A percentile compares a stretch with the other conserved stretches of the same genome.
Conservation (phyloP, 2,113 vertebrate species). For the Pteropus alecto region DNA sequence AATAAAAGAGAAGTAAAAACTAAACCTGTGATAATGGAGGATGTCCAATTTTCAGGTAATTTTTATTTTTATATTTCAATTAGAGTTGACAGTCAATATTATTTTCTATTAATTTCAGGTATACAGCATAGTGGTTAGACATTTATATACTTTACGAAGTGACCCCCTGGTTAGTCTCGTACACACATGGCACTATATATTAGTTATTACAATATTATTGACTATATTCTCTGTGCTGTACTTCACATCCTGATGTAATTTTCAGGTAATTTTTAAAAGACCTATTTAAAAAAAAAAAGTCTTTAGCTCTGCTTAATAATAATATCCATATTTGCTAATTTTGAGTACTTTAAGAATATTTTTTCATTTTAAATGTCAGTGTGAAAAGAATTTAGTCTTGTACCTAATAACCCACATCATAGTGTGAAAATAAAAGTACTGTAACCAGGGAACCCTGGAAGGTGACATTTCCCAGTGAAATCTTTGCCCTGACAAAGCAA, state of each 20-base stretch:
- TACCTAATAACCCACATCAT: background rate
- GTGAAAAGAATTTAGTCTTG: background rate
- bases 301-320: background rate
- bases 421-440: background rate
- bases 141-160: too few relatives aligned
- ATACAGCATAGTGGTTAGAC: too few relatives aligned
- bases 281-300: background rate
- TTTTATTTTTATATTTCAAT: background rate
- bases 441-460: background rate
- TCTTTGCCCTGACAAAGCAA: background rate
- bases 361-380: slow-evolving; percentile 6
- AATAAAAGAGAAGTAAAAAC: background rate
- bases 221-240: too few relatives aligned
- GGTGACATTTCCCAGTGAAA: background rate
- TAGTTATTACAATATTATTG: too few relatives aligned
- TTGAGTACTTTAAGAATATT: background rate
- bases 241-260: too few relatives aligned
- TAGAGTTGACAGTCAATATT: too few relatives aligned
- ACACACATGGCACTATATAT: too few relatives aligned
- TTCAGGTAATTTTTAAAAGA: background rate
- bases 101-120: too few relatives aligned
- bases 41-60: background rate
- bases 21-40: background rate
- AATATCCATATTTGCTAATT: background rate
- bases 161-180: too few relatives aligned